Percentiles rank a stretch among this genome's conserved stretches.
Conservation (phyloP, 2,888 invertebrate genomes). For the Cheilosia pagana region DNA sequence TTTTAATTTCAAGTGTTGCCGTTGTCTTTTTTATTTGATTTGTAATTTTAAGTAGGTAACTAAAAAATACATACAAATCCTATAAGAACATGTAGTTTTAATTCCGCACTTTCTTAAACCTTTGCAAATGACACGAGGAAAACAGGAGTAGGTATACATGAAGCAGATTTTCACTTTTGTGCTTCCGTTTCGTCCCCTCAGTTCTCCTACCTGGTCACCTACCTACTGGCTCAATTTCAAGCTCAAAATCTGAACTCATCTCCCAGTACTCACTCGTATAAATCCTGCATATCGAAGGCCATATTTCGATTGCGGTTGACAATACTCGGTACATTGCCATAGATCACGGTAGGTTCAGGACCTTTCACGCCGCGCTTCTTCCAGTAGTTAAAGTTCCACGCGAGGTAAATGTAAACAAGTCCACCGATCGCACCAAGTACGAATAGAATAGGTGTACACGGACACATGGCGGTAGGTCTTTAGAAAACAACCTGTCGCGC, state of each 20-base stretch:
- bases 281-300: constrained; percentile 40
- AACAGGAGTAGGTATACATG: too few species aligned
- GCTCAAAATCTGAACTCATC: too few species aligned
- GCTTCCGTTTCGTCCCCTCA: too few species aligned
- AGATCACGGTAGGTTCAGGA: constrained; percentile 28
- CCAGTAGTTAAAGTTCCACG: constrained; percentile 59
- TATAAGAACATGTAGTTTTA: too few species aligned
- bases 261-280: constrained; percentile 44
- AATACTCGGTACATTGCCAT: constrained; percentile 41
- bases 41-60: too few species aligned
- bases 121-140: too few species aligned
- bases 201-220: too few species aligned
- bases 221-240: neutral
- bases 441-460: neutral
- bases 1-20: too few species aligned
- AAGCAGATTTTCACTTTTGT: too few species aligned
- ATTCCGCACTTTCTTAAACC: too few species aligned
- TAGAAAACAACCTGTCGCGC: neutral
- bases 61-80: too few species aligned
- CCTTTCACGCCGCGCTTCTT: constrained; percentile 45
- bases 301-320: constrained; percentile 33
- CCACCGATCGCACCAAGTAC: neutral
- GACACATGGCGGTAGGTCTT: constrained; percentile 1
- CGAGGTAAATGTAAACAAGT: constrained; percentile 28
- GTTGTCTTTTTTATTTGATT: too few species aligned